Base-by-base conservation (phyloP, 2,113 vertebrate species). In the Aramus guarauna region DNA sequence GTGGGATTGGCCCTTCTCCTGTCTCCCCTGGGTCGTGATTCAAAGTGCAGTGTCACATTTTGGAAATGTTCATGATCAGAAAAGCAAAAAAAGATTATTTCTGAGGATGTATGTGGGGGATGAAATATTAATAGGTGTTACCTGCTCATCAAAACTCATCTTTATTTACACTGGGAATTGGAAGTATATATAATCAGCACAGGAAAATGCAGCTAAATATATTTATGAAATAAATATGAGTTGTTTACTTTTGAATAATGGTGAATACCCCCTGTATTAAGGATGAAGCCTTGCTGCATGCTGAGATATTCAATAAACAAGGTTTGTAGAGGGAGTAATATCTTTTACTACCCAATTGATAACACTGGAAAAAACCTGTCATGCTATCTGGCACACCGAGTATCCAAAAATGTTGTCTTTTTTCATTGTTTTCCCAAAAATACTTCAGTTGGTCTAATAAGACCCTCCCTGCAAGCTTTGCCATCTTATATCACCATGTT, bases 191-290 rank as follows among this genome's bases (percentile, higher is more conserved):
- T 75, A 91, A 95, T 89, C 76, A 96, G 73, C 60, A 48, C 12
- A 71, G 52, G 56, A 77, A 95, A 96, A 91, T 30, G 73, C 52
- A 85, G 80, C 83, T 91, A 91, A 85, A 92, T 96, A 50, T 68
- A 81, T 95, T 89, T 92, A 92, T 94, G 80, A 96, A 94, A 87
- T 89, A 94, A 88, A 68, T 95, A 71, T 20, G 68, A 67, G 56
- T 39, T 71, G 64, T 94, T 92, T 91, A 53, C 43, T 81, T 84
- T 79, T 72, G 23, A 87, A n/a, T 87, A 94, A 62, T 47, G 5
- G 53, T 4, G 7, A 77, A 52, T 56, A 52, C 8, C 29, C 45
- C 37, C 43, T 79, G 47, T 59, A 29, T 71, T 71, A 43, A 89
- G 84, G 84, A 74, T 53, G 20, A 90, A 47, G 37, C 37, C n/a